phyloP scores from a whole-genome alignment of 2,888 invertebrate genomes.

The Cyaniris semiargus region DNA sequence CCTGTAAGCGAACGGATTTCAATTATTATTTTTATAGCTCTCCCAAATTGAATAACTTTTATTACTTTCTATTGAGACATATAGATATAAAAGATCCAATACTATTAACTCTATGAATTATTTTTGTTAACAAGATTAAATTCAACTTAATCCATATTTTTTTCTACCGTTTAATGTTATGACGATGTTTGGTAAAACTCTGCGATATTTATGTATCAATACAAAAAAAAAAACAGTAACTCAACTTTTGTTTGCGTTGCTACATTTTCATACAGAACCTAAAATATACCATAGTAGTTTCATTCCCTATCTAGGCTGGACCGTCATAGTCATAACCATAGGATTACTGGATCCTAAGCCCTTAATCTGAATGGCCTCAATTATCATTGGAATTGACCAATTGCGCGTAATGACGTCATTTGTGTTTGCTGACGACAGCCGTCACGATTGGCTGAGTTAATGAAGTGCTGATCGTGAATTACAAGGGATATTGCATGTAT shows the following conservation, averaged over 20 bases:
- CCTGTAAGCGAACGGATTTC: slow-evolving; percentile 8
- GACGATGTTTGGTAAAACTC: too few species aligned
- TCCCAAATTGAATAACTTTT: background rate
- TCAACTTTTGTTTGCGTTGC: too few species aligned
- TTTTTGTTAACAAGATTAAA: too few species aligned
- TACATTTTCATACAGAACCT: background rate
- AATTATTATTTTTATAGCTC: background rate
- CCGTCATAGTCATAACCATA: slow-evolving; percentile 5
- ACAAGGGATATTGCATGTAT: background rate
- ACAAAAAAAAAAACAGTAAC: too few species aligned
- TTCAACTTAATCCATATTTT: too few species aligned
- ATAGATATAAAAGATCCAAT: background rate
- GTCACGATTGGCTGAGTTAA: slow-evolving; percentile 28
- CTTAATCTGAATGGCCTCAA: slow-evolving; percentile 40
- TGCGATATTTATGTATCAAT: too few species aligned
- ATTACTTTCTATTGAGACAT: background rate
- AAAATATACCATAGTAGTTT: background rate
- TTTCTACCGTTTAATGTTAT: too few species aligned
- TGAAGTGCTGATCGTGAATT: slow-evolving; percentile 4
- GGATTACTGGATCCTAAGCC: slow-evolving; percentile 32
- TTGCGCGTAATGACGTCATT: slow-evolving; percentile 46
- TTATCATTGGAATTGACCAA: slow-evolving; percentile 56
- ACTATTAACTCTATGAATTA: too few species aligned
- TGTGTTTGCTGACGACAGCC: slow-evolving; percentile 45
- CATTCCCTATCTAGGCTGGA: background rate